phyloP scores from a whole-genome alignment of 1,140 invertebrate species.

The Subanguina moxae region DNA sequence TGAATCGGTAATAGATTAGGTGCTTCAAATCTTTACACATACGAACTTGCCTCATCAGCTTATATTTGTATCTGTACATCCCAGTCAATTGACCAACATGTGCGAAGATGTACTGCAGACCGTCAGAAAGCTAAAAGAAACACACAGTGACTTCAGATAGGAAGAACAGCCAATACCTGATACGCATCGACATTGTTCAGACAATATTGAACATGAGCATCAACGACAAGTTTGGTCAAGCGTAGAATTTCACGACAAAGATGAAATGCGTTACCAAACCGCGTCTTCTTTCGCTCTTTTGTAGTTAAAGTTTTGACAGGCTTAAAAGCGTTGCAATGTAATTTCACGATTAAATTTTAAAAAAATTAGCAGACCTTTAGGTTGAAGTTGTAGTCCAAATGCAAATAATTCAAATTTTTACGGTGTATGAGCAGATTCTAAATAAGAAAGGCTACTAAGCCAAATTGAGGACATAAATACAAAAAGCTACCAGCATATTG shows the following conservation, averaged over 20 bases:
- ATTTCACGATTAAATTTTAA: neutral
- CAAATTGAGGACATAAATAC: too few species aligned
- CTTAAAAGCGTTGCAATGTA: constrained; percentile 36
- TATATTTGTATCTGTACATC: constrained; percentile 89
- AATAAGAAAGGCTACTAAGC: too few species aligned
- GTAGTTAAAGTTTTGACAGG: constrained; percentile 98
- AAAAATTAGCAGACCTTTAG: constrained; percentile 68
- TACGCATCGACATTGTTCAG: constrained; percentile 99
- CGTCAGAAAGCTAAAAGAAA: constrained; percentile 79
- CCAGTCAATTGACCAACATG: constrained; percentile 98
- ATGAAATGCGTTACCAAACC: constrained; percentile 99
- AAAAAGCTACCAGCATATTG: constrained; percentile 99
- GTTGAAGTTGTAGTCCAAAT: constrained; percentile 99
- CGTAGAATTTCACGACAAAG: constrained; percentile 95
- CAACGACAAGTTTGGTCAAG: constrained; percentile 93
- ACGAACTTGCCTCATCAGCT: constrained; percentile 96
- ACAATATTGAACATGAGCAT: constrained; percentile 97
- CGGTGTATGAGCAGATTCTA: constrained; percentile 97
- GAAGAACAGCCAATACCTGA: constrained; percentile 57
- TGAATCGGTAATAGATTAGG: constrained; percentile 98
- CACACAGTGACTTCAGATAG: constrained; percentile 59
- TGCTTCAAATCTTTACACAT: constrained; percentile 99
- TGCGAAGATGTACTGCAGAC: constrained; percentile 98
- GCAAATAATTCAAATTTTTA: constrained; percentile 98
- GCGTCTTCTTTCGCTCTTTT: constrained; percentile 90